phyloP scores from a whole-genome alignment of 2,888 invertebrate species.

The Pilophorus perplexus region DNA sequence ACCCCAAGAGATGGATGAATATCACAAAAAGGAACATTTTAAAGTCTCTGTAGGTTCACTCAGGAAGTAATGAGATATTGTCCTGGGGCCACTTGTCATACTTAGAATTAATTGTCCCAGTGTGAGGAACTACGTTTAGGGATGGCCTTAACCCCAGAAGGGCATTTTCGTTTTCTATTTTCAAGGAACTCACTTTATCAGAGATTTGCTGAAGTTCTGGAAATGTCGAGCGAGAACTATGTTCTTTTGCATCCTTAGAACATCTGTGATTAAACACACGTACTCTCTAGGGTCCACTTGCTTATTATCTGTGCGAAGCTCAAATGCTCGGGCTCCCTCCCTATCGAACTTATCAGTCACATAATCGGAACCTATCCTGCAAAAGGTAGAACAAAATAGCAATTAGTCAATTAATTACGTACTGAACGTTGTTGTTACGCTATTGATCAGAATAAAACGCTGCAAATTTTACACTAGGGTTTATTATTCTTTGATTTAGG shows the following conservation, averaged over 20 bases:
- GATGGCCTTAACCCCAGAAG: too few species aligned
- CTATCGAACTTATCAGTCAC: slow-evolving; percentile 46
- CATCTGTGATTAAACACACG: slow-evolving; percentile 81
- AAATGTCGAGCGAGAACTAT: slow-evolving; percentile 91
- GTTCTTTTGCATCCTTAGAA: slow-evolving; percentile 90
- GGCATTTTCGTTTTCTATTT: too few species aligned
- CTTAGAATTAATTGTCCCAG: too few species aligned
- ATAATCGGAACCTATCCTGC: slow-evolving; percentile 43
- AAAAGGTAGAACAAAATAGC: neutral
- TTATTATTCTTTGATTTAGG: too few species aligned
- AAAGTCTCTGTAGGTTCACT: too few species aligned
- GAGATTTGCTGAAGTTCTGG: slow-evolving; percentile 74
- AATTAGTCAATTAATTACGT: neutral
- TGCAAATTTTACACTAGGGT: too few species aligned
- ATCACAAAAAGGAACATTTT: too few species aligned
- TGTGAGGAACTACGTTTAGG: too few species aligned
- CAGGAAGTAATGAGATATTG: too few species aligned
- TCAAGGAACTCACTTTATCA: slow-evolving; percentile 39
- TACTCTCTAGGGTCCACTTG: slow-evolving; percentile 65
- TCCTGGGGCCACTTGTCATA: too few species aligned
- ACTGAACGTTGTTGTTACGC: neutral
- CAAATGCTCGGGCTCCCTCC: slow-evolving; percentile 53
- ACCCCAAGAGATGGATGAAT: too few species aligned
- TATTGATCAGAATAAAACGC: too few species aligned
- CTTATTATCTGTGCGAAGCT: slow-evolving; percentile 56